A percentile compares a stretch with the other conserved stretches of the same genome.
Conservation (phyloP, 64 coral and sea anemone genomes). For the Catalaphyllia jardinei region DNA sequence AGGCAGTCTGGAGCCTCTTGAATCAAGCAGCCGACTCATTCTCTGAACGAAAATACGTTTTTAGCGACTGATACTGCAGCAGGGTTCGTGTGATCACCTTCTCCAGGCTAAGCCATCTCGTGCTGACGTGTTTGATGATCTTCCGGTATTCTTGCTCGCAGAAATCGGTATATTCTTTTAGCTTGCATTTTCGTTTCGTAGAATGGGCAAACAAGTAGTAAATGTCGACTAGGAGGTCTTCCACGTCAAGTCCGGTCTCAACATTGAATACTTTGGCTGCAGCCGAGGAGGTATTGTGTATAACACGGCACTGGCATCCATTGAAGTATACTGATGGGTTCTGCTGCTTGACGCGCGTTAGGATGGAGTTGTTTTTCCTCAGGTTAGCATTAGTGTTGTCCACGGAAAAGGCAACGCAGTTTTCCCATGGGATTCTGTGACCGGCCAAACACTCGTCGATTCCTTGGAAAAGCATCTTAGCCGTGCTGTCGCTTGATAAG, state of each 20-base stretch:
- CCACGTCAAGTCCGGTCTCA: constrained; percentile 34
- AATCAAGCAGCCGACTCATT: constrained; percentile 27
- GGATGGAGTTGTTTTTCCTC: constrained; percentile 50
- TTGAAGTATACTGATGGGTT: constrained; percentile 62
- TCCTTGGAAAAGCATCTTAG: no score
- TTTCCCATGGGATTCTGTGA: constrained; percentile 24
- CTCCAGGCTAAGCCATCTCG: constrained; percentile 72
- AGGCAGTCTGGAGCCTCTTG: constrained; percentile 40
- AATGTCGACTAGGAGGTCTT: constrained; percentile 50
- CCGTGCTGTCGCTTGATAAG: no score
- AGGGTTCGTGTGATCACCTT: constrained; percentile 17
- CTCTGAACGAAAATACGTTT: constrained; percentile 58
- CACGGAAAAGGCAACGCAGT: constrained; percentile 53
- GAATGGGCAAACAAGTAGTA: constrained; percentile 71
- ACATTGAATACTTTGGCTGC: constrained; percentile 39
- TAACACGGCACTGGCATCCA: constrained; percentile 73
- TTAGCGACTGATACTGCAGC: constrained; percentile 50
- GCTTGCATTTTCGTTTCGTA: constrained; percentile 34
- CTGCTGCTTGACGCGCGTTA: constrained; percentile 19
- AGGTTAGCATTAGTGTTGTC: constrained; percentile 69
- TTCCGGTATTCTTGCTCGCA: constrained; percentile 58
- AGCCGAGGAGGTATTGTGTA: constrained; percentile 55
- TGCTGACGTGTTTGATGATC: constrained; percentile 61
- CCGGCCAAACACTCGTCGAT: no score
- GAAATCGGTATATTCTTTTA: constrained; percentile 52